Percentiles rank a stretch among this genome's conserved stretches.
phyloP scores from a whole-genome alignment of 2,888 invertebrate species.

The Gisinianus flammeolus region DNA sequence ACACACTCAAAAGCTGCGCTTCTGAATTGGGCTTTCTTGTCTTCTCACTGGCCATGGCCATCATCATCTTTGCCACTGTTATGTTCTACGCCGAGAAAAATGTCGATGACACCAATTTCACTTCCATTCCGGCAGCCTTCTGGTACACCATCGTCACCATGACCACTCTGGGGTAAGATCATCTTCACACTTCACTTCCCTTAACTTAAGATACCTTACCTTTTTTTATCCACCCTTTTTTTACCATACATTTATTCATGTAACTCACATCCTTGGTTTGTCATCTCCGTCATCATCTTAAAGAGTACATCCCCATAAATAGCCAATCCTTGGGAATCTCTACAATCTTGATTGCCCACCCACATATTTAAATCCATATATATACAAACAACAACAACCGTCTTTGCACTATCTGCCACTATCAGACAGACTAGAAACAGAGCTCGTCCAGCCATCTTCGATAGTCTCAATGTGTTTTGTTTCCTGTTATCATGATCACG shows the following conservation, averaged over 20 bases:
- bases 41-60: conserved; percentile 99
- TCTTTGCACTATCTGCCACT: neutral
- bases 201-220: neutral
- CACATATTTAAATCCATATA: neutral
- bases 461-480: too few species aligned
- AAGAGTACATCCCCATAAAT: neutral
- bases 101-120: conserved; percentile 95
- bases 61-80: conserved; percentile 99
- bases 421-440: conserved; percentile 3
- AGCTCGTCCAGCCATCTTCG: too few species aligned
- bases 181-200: conserved; percentile 44
- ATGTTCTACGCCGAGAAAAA: conserved; percentile 99
- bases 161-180: conserved; percentile 96
- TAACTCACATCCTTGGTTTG: neutral
- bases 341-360: neutral
- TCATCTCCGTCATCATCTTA: neutral
- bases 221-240: neutral
- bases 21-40: conserved; percentile 99
- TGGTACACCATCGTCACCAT: conserved; percentile 99
- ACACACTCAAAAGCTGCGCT: conserved; percentile 98
- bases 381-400: neutral
- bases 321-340: too few species aligned
- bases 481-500: too few species aligned
- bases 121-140: conserved; percentile 98
- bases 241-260: too few species aligned